These are phyloP conservation scores for Clinocottus analis DNA, from an alignment of 2,113 vertebrate species.

Conservation along the genomic window DNA sequence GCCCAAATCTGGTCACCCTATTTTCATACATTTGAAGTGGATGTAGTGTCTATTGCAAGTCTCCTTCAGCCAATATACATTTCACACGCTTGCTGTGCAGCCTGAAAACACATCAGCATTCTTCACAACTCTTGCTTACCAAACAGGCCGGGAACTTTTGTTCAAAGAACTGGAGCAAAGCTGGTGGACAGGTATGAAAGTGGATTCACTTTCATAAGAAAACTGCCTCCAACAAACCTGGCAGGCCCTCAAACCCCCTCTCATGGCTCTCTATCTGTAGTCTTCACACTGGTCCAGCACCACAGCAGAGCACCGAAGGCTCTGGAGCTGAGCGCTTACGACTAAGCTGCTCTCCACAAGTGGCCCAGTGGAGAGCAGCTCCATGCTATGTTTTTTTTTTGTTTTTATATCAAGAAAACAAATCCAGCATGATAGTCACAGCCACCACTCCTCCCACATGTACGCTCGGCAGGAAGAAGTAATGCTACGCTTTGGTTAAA, in stretches of 20 bases:
- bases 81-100: too few species aligned
- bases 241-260: background rate
- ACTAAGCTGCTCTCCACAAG: constrained; percentile 17
- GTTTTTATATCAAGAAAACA: background rate
- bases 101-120: too few species aligned
- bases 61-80: too few species aligned
- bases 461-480: constrained; percentile 8
- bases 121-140: too few species aligned
- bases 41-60: too few species aligned
- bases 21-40: background rate
- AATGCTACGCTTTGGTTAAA: background rate
- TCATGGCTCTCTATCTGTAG: constrained; percentile 12
- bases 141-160: background rate
- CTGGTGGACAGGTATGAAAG: background rate
- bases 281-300: background rate
- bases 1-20: too few species aligned
- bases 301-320: background rate
- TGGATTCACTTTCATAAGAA: constrained; percentile 1
- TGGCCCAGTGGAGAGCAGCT: constrained; percentile 4
- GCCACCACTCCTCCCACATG: background rate
- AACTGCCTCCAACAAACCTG: background rate
- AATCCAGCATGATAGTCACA: constrained; percentile 4
- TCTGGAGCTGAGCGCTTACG: constrained; percentile 4
- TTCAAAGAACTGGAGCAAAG: too few species aligned
- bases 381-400: background rate